These are phyloP conservation scores for Drosophila neonasuta DNA, from an alignment of 2,888 invertebrate species.

Conservation along the genomic window DNA sequence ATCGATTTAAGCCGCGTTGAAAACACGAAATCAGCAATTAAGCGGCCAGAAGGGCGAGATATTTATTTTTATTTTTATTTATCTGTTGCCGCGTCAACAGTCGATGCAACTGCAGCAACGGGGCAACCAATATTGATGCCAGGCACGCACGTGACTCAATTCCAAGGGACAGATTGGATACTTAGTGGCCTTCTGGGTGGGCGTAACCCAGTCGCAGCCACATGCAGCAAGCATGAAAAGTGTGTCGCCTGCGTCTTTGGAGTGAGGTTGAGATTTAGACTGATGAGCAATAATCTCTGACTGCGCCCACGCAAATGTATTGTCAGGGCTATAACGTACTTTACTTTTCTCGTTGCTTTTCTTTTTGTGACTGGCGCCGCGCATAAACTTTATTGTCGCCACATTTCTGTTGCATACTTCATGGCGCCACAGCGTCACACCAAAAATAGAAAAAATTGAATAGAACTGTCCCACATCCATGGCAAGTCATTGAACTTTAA, in stretches of 20 bases:
- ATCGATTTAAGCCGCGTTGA: slow-evolving; percentile 69
- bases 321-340: slow-evolving; percentile 5
- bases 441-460: slow-evolving; percentile 8
- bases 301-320: slow-evolving; percentile 30
- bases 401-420: slow-evolving; percentile 75
- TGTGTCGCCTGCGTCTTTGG: slow-evolving; percentile 39
- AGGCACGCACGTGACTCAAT: slow-evolving; percentile 63
- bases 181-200: slow-evolving; percentile 33
- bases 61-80: slow-evolving; percentile 31
- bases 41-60: slow-evolving; percentile 58
- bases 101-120: slow-evolving; percentile 14
- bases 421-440: slow-evolving; percentile 62
- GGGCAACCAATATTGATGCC: slow-evolving; percentile 53
- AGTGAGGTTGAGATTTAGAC: not conserved
- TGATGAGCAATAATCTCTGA: slow-evolving; percentile 23
- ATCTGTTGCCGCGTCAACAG: slow-evolving; percentile 36
- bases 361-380: slow-evolving; percentile 57
- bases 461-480: slow-evolving; percentile 15
- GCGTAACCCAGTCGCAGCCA: slow-evolving; percentile 31
- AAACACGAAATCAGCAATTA: slow-evolving; percentile 70
- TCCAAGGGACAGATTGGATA: slow-evolving; percentile 11
- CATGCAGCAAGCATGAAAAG: slow-evolving; percentile 33
- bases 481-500: slow-evolving; percentile 73
- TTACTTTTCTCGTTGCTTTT: not conserved
- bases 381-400: slow-evolving; percentile 78